Evolutionary conservation across 2,888 invertebrate genomes (phyloP).

Genomic region (Pediacus dermestoides): DNA sequence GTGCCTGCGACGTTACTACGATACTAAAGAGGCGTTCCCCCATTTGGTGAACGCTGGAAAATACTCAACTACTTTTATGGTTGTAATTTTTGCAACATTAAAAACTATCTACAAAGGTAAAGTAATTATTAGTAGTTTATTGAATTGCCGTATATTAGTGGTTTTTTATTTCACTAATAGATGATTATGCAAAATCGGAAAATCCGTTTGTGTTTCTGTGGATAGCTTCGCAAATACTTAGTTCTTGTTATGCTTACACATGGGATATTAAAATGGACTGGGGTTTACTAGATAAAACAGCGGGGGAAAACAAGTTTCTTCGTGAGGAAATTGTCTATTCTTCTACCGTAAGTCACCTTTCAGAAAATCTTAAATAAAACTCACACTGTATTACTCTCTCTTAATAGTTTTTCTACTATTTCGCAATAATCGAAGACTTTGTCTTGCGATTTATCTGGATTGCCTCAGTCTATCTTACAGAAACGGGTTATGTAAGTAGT

Average conservation of each 20-base stretch:
- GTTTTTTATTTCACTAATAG: constrained; percentile 37
- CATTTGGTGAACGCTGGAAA: constrained; percentile 83
- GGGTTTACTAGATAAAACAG: constrained; percentile 73
- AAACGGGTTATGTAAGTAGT: constrained; percentile 59
- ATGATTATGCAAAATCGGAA: constrained; percentile 50
- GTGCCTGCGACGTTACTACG: constrained; percentile 77
- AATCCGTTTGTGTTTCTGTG: constrained; percentile 69
- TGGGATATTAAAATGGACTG: constrained; percentile 92
- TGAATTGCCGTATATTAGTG: too few relatives aligned
- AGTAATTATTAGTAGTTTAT: too few relatives aligned
- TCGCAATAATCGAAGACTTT: constrained; percentile 78
- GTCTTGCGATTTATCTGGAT: constrained; percentile 77
- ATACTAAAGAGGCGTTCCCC: constrained; percentile 73
- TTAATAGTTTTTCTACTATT: constrained; percentile 71
- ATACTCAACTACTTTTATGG: constrained; percentile 73
- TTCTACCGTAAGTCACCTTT: constrained; percentile 57
- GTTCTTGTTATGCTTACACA: constrained; percentile 74
- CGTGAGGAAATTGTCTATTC: constrained; percentile 79
- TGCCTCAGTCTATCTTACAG: constrained; percentile 65
- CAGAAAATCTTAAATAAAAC: constrained; percentile 1
- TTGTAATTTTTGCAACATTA: constrained; percentile 59
- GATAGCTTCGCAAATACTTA: constrained; percentile 65
- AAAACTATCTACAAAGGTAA: constrained; percentile 43
- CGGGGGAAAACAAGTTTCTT: constrained; percentile 72
- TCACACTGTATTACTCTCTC: constrained; percentile 3